phyloP scores from a whole-genome alignment of 2,113 vertebrate genomes.

The Pluvialis apricaria region DNA sequence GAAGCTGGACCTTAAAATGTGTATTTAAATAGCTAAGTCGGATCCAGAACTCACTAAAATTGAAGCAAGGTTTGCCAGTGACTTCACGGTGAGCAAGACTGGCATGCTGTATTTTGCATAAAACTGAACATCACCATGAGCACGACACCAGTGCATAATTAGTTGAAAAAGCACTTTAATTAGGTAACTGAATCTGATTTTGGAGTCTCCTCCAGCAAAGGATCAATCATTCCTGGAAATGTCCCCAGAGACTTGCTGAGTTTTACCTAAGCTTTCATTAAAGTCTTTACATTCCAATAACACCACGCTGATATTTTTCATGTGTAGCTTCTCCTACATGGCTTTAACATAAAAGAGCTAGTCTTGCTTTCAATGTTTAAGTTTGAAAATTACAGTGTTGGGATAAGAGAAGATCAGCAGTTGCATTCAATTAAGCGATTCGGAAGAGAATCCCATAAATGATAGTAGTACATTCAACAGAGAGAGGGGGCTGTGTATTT shows the following conservation, averaged over 20 bases:
- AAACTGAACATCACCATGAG: neutral
- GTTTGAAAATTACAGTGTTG: constrained; percentile 12
- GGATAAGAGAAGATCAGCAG: constrained; percentile 20
- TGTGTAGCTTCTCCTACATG: neutral
- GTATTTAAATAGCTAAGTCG: neutral
- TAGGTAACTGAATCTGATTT: neutral
- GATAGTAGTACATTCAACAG: neutral
- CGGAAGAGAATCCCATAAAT: neutral
- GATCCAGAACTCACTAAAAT: neutral
- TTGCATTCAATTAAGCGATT: neutral
- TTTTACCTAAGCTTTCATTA: constrained; percentile 56
- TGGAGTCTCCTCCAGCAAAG: neutral
- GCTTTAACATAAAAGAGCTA: constrained; percentile 31
- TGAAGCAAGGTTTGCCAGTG: neutral
- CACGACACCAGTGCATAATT: neutral
- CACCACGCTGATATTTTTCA: neutral
- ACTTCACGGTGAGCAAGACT: neutral
- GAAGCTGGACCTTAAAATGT: neutral
- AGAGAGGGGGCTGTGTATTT: neutral
- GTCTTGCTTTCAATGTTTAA: constrained; percentile 13
- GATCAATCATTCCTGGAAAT: constrained; percentile 32
- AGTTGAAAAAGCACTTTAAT: constrained; percentile 3
- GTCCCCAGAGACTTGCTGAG: constrained; percentile 18
- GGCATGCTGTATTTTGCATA: neutral
- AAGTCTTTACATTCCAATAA: constrained; percentile 29